Evolutionary conservation across 2,797 vertebrate genomes (phyloP).

Genomic region (Argyrosomus regius): DNA sequence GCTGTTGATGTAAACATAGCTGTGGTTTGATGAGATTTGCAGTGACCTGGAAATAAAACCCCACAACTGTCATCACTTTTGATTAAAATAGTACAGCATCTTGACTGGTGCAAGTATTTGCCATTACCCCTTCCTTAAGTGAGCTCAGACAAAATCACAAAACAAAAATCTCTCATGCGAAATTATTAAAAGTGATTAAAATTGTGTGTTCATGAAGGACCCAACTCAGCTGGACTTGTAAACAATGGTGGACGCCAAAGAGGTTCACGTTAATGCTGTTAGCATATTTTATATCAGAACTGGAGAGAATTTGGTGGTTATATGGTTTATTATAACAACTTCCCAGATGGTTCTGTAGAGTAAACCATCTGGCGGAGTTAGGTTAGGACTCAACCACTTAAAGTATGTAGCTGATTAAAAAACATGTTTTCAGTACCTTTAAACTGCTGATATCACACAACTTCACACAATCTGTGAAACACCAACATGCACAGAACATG

Average conservation of each 20-base stretch:
- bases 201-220: too few species aligned
- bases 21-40: conserved; percentile 2
- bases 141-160: conserved; percentile 8
- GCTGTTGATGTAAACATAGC: too few species aligned
- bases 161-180: not conserved
- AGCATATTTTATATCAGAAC: too few species aligned
- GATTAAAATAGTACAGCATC: not conserved
- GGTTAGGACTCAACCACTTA: too few species aligned
- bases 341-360: too few species aligned
- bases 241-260: too few species aligned
- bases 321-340: too few species aligned
- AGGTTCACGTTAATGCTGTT: too few species aligned
- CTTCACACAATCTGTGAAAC: not conserved
- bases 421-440: not conserved
- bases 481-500: not conserved
- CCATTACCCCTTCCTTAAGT: not conserved
- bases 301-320: too few species aligned
- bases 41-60: not conserved
- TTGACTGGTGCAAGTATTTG: not conserved
- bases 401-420: not conserved
- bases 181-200: not conserved
- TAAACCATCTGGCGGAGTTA: too few species aligned
- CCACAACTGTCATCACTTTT: not conserved
- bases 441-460: not conserved
- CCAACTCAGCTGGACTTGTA: too few species aligned